Percentiles rank a stretch among this genome's conserved stretches.
Conservation (phyloP, 2,888 invertebrate species). For the Cheilosia variabilis region DNA sequence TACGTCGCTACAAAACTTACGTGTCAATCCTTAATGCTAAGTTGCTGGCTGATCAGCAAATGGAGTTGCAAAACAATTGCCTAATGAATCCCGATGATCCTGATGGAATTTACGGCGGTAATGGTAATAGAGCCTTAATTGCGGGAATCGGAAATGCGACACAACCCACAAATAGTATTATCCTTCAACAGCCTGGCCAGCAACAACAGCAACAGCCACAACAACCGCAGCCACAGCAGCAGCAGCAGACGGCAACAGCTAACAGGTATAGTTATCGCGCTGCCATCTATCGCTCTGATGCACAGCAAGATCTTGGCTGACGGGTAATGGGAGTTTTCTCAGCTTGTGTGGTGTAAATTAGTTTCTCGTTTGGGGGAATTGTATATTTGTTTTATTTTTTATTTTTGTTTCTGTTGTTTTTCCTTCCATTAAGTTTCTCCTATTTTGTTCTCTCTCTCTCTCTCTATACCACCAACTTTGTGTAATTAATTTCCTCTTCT, state of each 20-base stretch:
- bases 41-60: slow-evolving; percentile 84
- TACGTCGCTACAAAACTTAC: slow-evolving; percentile 93
- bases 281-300: slow-evolving; percentile 87
- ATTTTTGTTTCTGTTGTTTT: slow-evolving; percentile 30
- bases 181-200: slow-evolving; percentile 77
- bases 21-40: slow-evolving; percentile 90
- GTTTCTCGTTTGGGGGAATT: slow-evolving; percentile 53
- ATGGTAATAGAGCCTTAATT: slow-evolving; percentile 54
- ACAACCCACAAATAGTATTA: slow-evolving; percentile 80
- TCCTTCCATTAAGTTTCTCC: not conserved
- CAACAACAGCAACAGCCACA: slow-evolving; percentile 62
- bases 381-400: slow-evolving; percentile 38
- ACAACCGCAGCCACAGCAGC: slow-evolving; percentile 79
- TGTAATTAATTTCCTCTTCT: slow-evolving; percentile 56
- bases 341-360: slow-evolving; percentile 89
- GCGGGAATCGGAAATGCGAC: slow-evolving; percentile 77
- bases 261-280: slow-evolving; percentile 90
- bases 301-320: slow-evolving; percentile 89
- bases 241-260: slow-evolving; percentile 78
- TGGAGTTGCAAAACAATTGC: slow-evolving; percentile 81
- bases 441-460: not conserved
- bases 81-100: slow-evolving; percentile 85
- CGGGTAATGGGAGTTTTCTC: slow-evolving; percentile 92
- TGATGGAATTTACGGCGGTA: slow-evolving; percentile 61
- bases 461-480: slow-evolving; percentile 27